phyloP scores from a whole-genome alignment of 1,140 invertebrate genomes.

The Hycleus cichorii region DNA sequence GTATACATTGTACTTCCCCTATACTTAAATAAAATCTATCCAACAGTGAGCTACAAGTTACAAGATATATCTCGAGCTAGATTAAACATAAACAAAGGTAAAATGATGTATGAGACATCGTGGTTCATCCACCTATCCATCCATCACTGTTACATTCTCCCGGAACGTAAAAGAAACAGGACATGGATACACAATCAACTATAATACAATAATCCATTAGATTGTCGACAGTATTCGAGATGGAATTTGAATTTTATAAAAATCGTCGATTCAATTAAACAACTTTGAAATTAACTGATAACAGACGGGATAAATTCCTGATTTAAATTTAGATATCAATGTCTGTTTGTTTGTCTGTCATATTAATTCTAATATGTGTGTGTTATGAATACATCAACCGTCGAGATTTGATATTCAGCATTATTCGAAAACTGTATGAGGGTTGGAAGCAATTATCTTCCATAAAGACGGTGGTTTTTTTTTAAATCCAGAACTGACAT shows the following conservation, averaged over 20 bases:
- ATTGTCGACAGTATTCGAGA: background rate
- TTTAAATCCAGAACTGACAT: too few species aligned
- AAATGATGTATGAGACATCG: conserved; percentile 36
- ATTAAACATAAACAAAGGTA: conserved; percentile 34
- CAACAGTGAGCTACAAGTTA: too few species aligned
- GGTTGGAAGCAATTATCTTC: background rate
- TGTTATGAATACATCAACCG: too few species aligned
- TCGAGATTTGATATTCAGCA: background rate
- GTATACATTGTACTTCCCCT: too few species aligned
- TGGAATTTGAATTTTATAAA: background rate
- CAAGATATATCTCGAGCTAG: conserved; percentile 20
- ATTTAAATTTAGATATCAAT: too few species aligned
- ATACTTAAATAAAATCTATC: too few species aligned
- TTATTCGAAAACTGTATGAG: background rate
- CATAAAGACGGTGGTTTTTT: background rate
- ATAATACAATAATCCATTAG: conserved; percentile 1
- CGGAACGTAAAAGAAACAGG: conserved; percentile 10
- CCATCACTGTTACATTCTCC: conserved; percentile 28
- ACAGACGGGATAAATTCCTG: too few species aligned
- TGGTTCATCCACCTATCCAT: conserved; percentile 18
- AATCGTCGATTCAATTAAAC: too few species aligned
- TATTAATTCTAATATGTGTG: too few species aligned
- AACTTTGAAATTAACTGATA: too few species aligned
- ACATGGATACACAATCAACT: conserved; percentile 5
- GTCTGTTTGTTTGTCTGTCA: too few species aligned